Conservation (phyloP, 2,113 vertebrate genomes). For the Arizona elegans region DNA sequence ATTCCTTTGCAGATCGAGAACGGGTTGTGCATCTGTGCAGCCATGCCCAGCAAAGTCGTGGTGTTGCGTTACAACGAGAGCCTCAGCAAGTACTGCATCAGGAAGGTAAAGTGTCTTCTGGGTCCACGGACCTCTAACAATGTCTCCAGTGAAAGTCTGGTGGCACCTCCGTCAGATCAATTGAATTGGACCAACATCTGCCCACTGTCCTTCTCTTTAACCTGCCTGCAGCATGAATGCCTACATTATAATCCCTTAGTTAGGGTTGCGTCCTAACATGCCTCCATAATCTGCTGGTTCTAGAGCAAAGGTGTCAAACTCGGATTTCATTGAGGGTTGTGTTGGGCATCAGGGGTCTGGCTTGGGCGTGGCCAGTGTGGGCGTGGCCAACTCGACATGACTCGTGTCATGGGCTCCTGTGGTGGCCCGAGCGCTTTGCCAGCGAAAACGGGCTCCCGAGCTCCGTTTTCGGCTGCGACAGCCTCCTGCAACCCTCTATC, state of each 20-base stretch:
- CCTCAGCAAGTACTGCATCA: conserved; percentile 95
- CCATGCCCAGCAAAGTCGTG: conserved; percentile 93
- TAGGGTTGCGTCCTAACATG: too few species aligned
- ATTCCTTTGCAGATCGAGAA: conserved; percentile 83
- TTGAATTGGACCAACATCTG: fast-evolving
- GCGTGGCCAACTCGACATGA: too few species aligned
- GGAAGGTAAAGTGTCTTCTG: conserved; percentile 78
- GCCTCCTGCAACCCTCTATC: too few species aligned
- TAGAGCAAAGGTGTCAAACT: neutral
- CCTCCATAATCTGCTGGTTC: too few species aligned
- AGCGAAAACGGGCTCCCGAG: too few species aligned
- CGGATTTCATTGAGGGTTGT: too few species aligned
- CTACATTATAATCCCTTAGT: neutral
- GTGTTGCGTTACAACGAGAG: conserved; percentile 94
- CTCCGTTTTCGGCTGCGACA: too few species aligned
- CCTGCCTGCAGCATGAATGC: neutral
- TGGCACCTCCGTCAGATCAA: neutral
- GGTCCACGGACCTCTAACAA: neutral
- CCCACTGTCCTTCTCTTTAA: neutral
- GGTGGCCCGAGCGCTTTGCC: too few species aligned
- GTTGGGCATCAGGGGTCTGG: too few species aligned
- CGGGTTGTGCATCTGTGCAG: conserved; percentile 92
- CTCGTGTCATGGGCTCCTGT: too few species aligned
- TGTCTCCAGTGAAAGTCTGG: neutral
- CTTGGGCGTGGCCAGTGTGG: too few species aligned